These are phyloP conservation scores for Coreoperca whiteheadi DNA, from an alignment of 2,113 vertebrate species.

Conservation along the genomic window DNA sequence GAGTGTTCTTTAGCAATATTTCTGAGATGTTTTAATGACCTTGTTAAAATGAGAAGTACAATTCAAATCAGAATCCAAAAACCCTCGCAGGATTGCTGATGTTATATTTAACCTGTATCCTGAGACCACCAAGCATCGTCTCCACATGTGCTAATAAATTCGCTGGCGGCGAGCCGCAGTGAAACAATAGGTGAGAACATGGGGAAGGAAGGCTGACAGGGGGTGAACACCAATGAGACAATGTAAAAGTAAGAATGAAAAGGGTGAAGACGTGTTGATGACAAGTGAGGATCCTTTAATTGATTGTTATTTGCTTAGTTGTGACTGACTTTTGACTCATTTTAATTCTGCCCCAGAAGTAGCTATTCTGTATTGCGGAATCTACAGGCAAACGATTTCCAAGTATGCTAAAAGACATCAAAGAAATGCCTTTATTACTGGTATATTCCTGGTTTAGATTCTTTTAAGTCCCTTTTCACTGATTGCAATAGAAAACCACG, in stretches of 20 bases:
- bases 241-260: conserved; percentile 51
- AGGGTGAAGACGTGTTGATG: conserved; percentile 20
- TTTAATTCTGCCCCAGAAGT: not conserved
- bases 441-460: not conserved
- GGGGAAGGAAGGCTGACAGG: conserved; percentile 39
- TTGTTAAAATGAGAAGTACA: too few relatives aligned
- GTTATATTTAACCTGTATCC: too few relatives aligned
- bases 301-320: conserved; percentile 27
- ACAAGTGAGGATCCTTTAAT: conserved; percentile 34
- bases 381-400: not conserved
- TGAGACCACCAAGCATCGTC: too few relatives aligned
- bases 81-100: too few relatives aligned
- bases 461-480: too few relatives aligned
- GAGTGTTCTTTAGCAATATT: too few relatives aligned
- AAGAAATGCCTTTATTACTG: not conserved
- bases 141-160: conserved; percentile 37
- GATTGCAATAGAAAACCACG: not conserved
- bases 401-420: not conserved
- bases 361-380: not conserved
- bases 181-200: conserved; percentile 57
- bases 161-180: conserved; percentile 22
- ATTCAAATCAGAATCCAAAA: too few relatives aligned
- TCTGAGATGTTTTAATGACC: too few relatives aligned
- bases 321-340: conserved; percentile 17
- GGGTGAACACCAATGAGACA: conserved; percentile 58